phyloP scores from a whole-genome alignment of 2,797 vertebrate genomes.

The Chiroxiphia lanceolata region DNA sequence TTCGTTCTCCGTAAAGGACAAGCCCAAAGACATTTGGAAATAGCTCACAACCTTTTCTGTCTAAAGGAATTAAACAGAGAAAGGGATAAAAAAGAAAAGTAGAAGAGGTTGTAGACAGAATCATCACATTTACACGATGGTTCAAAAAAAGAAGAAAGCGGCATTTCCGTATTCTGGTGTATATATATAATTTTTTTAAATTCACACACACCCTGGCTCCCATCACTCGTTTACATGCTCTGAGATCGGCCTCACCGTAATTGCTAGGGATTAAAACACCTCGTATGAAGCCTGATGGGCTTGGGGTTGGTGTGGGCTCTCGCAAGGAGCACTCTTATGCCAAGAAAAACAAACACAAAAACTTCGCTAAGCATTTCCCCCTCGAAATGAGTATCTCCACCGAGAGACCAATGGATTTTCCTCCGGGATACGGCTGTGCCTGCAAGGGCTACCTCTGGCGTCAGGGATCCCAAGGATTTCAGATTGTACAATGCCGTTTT shows the following conservation, averaged over 20 bases:
- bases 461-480: neutral
- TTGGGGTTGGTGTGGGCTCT: neutral
- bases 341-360: slow-evolving; percentile 12
- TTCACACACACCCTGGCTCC: neutral
- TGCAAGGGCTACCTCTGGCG: neutral
- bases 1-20: neutral
- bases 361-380: neutral
- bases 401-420: neutral
- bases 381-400: neutral
- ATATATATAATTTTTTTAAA: neutral
- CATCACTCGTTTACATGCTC: neutral
- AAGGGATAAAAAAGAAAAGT: neutral
- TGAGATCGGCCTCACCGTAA: slow-evolving; percentile 8
- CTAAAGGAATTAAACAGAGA: neutral
- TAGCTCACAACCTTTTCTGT: neutral
- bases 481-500: neutral
- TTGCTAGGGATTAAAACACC: neutral
- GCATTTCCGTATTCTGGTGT: neutral
- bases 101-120: neutral
- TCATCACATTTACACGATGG: neutral
- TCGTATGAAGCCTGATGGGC: neutral
- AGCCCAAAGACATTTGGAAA: neutral
- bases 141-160: neutral
- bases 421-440: neutral
- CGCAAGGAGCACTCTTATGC: neutral